A percentile compares a stretch with the other conserved stretches of the same genome.
Evolutionary conservation across 2,888 invertebrate genomes (phyloP).

Genomic region (Dascillus cervinus): DNA sequence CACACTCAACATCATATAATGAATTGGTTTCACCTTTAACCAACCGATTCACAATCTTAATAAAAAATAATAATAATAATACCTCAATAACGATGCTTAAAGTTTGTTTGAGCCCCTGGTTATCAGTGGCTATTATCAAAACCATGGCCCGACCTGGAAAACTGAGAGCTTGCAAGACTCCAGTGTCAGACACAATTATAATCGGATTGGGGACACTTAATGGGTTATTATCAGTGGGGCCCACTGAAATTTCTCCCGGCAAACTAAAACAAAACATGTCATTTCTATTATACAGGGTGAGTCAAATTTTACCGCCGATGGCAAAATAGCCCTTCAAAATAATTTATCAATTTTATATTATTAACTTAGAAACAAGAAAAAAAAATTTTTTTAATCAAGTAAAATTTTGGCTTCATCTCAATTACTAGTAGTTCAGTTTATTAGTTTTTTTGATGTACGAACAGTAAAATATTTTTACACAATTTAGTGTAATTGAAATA

Average conservation of each 20-base stretch:
- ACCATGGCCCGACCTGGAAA: slow-evolving; percentile 40
- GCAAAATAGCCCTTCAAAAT: too few species aligned
- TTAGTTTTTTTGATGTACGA: too few species aligned
- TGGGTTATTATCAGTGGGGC: slow-evolving; percentile 19
- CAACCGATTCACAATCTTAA: slow-evolving; percentile 1
- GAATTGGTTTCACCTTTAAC: slow-evolving; percentile 39
- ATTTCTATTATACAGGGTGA: slow-evolving; percentile 6
- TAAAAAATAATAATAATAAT: slow-evolving; percentile 15
- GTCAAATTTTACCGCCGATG: too few species aligned
- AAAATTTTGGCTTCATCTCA: too few species aligned
- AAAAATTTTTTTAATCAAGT: too few species aligned
- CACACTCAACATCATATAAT: slow-evolving; percentile 41
- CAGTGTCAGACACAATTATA: slow-evolving; percentile 31
- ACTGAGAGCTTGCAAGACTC: slow-evolving; percentile 34
- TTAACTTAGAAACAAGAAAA: too few species aligned
- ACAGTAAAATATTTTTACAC: too few species aligned
- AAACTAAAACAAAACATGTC: slow-evolving; percentile 25
- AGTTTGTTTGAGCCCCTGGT: slow-evolving; percentile 47
- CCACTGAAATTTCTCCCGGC: slow-evolving; percentile 9
- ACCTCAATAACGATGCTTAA: slow-evolving; percentile 47
- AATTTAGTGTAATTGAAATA: too few species aligned
- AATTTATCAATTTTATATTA: slow-evolving; percentile 1
- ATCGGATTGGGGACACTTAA: slow-evolving; percentile 25
- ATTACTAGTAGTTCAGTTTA: too few species aligned
- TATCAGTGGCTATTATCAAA: slow-evolving; percentile 44